phyloP scores from a whole-genome alignment of 2,888 invertebrate genomes.

The Caenorhabditis panamensis region DNA sequence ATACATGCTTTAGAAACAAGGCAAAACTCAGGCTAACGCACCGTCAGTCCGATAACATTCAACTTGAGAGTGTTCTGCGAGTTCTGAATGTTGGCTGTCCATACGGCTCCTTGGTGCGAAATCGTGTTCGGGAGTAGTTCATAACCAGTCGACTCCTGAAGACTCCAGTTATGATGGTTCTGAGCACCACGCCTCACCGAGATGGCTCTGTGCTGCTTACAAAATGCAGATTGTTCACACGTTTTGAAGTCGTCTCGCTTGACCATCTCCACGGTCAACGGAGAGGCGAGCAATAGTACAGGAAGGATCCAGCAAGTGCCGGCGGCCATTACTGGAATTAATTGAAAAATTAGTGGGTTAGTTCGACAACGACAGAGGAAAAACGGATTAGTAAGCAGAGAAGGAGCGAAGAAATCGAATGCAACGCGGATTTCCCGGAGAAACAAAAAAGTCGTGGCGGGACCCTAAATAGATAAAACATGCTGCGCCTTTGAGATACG shows the following conservation, averaged over 20 bases:
- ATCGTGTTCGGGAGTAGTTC: conserved; percentile 60
- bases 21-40: conserved; percentile 1
- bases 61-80: conserved; percentile 61
- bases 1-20: background rate
- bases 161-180: conserved; percentile 47
- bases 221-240: conserved; percentile 79
- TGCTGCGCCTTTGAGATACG: conserved; percentile 19
- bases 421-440: no score
- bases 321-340: conserved; percentile 63
- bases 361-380: background rate
- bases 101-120: conserved; percentile 42
- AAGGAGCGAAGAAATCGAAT: no score
- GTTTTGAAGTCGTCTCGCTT: conserved; percentile 80
- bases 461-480: background rate
- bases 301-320: conserved; percentile 39
- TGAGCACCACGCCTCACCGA: conserved; percentile 47
- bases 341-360: conserved; percentile 28
- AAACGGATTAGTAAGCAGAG: no score
- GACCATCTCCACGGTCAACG: conserved; percentile 55
- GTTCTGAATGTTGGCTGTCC: conserved; percentile 52
- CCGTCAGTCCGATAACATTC: conserved; percentile 57
- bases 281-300: conserved; percentile 22
- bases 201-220: conserved; percentile 74
- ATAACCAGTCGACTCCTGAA: conserved; percentile 73
- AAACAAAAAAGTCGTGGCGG: conserved; percentile 3